Base-by-base conservation (phyloP, 2,113 vertebrate species). In the Calyptomena viridis region DNA sequence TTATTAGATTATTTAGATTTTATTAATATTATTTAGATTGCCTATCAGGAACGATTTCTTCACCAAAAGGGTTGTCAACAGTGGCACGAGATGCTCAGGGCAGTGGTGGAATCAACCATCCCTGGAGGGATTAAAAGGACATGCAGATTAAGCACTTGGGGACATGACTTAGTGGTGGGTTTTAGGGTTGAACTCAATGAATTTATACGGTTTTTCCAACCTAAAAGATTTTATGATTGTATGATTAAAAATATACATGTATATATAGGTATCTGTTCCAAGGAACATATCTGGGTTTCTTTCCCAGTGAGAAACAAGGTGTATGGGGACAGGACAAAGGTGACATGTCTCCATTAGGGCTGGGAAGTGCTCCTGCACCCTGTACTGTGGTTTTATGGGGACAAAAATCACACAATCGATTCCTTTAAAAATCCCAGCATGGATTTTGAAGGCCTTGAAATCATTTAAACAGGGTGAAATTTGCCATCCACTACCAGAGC, bases 91-190 rank as follows among this genome's bases (percentile, higher is more conserved):
- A 27, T 62, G 40, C 21, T n/a, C 47, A 40, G 30, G 25, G n/a
- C 30, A 62, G n/a, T 35, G 28, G 11, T 68, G 55, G 62, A 53
- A 47, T 47, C 39, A 47, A 21, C 16, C 16, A 47, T 31, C 24
- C 24, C 62, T 4, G 25, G 21, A 62, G 55, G 39, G 25, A 62
- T 49, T 76, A 62, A 16, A 55, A 46, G 55, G 3, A 42, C 2
- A 9, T 0, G 1, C 8, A 62, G 31, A 46, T 13, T 5, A 8
- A n/a, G 12, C 5, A 17, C 37, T 2, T 67, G 52, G 23, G 22
- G 3, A 25, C 5, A 10, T 25, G 11, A 24, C 18, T 11, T 31
- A 50, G 8, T 15, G 33, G 40, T 22, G 17, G 2, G 40, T 8
- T 76, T 62, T 35, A 27, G n/a, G 25, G 17, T 6, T 83, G 55